Evolutionary conservation across 2,888 invertebrate species (phyloP), one percentile per base, ranked within the genome.

Genomic region (Drosophila phalerata): DNA sequence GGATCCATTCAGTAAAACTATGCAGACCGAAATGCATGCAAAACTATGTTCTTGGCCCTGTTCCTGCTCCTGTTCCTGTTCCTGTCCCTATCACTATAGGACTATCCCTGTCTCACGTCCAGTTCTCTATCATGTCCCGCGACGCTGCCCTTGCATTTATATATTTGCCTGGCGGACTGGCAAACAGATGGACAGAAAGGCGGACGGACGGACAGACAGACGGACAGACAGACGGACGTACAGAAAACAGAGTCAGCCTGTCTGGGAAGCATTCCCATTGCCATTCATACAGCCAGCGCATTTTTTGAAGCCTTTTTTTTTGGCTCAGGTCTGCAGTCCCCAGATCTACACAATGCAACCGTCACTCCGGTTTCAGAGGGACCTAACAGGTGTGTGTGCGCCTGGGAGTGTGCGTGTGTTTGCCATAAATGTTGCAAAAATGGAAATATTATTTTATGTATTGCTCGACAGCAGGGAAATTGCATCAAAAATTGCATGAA

Each of bases 101-200:
- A 3, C 4, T 19, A 2, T 42, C 11, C 15, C 47, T 30, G 32
- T 30, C 13, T n/a, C 37, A 28, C 19, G 37, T 15, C 28, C 30
- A 13, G 25, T 43, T 13, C 47, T n/a, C 37, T 8, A 8, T 8
- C 42, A 34, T 1, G 55, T 67, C 64, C 78, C 68, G 48, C 43
- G 67, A 67, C 25, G 64, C 45, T 69, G 65, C 70, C 62, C 66
- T 71, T 84, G 88, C 88, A 78, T 84, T 85, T 89, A 87, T 81
- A 85, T 85, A 89, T 84, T 87, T 68, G 71, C 55, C 43, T 43
- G 43, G 19, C 64, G 47, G 60, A 65, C 38, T 17, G 9, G 15
- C 70, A 52, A 48, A 67, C 56, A 13, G 45, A 22, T 25, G 8
- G 58, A 56, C 43, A 5, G 30, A 5, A 1, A 28, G 1, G 6